Base-by-base conservation (phyloP, 2,113 vertebrate genomes). In the Paraplagusia blochii region DNA sequence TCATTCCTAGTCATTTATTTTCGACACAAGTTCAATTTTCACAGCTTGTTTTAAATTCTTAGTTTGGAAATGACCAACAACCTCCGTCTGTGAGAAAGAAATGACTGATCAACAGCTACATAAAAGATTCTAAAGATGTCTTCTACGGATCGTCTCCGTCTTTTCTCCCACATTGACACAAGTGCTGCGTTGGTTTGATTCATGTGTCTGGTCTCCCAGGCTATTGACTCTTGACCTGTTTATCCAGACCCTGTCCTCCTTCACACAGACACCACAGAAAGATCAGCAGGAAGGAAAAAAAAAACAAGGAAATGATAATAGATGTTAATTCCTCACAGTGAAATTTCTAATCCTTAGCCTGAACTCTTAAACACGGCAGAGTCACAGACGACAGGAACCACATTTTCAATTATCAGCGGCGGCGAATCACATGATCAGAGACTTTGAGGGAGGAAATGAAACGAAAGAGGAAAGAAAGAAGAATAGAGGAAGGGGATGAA, bases 191-290 rank as follows among this genome's bases (percentile, higher is more conserved):
- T 16, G 44, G 58, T 60, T 56, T 66, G 68, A 74, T 65, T 61
- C 53, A 71, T 63, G 52, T 38, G 69, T 76, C 69, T 76, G 64
- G 52, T n/a, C 62, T 70, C 64, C 45, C 67, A 17, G 61, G 34
- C 54, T 54, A 16, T 22, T 2, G 22, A 16, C 71, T 47, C 76
- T 29, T 62, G 58, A 72, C 66, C 52, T 16, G 22, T 63, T 63
- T 51, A 72, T 69, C 63, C 45, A 33, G 36, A 3, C 29, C 8
- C 9, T 16, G 44, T 52, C 38, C n/a, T 44, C 14, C 8, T 50
- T 36, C 49, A 44, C 7, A 29, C 16, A 57, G n/a, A 63, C 36
- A 33, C 29, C 44, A 6, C 49, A 3, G 22, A 22, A 59, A 10
- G 53, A 22, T 9, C 8, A 12, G 42, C 17, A n/a, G 0, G 46